These are phyloP conservation scores for Drosophila sp. DNA, from an alignment of 1,140 invertebrate genomes.

Conservation along the genomic window DNA sequence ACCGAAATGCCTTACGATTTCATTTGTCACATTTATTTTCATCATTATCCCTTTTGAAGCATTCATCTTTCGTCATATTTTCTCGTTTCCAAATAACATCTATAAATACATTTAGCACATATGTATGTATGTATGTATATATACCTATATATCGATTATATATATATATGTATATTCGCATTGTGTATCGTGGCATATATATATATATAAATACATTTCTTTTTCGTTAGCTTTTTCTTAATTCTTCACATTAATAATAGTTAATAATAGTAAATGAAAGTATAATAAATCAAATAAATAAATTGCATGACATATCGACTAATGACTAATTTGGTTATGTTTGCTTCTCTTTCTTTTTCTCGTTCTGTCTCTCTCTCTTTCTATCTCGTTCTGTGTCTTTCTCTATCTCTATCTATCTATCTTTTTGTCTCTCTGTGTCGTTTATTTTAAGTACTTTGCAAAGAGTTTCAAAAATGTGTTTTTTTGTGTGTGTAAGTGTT, in stretches of 20 bases:
- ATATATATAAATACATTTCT: constrained; percentile 9
- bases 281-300: constrained; percentile 56
- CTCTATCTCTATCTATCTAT: constrained; percentile 6
- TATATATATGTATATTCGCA: neutral
- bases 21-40: neutral
- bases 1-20: neutral
- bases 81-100: constrained; percentile 18
- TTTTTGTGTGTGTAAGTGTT: constrained; percentile 17
- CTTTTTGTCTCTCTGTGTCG: constrained; percentile 7
- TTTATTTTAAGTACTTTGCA: constrained; percentile 44
- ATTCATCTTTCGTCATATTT: neutral
- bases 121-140: constrained; percentile 19
- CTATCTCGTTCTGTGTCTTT: constrained; percentile 8
- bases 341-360: constrained; percentile 56
- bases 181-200: neutral
- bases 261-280: constrained; percentile 51
- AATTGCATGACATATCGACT: constrained; percentile 70
- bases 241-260: constrained; percentile 31
- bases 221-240: neutral
- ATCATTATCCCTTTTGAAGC: neutral
- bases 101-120: constrained; percentile 37
- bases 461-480: constrained; percentile 18
- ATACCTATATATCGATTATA: constrained; percentile 7
- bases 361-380: constrained; percentile 8
- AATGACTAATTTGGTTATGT: constrained; percentile 82